Base-by-base conservation (phyloP, 2,113 vertebrate species). In the Scomber japonicus region DNA sequence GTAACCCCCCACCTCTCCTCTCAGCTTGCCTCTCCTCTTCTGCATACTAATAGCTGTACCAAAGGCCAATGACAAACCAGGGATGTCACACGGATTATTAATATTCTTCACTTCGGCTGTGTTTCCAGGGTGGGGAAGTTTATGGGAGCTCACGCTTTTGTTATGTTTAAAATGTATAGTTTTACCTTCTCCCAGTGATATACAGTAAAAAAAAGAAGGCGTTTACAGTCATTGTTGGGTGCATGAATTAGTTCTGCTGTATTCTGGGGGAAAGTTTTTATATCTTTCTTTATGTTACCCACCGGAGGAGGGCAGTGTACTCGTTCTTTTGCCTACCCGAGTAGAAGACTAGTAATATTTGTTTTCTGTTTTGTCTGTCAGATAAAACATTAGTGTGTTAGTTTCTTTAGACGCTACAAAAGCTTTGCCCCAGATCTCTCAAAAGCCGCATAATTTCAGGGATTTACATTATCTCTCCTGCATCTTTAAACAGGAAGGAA, bases 401-500 rank as follows among this genome's bases (percentile, higher is more conserved):
- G 67, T 16, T 12, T 69, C 72, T 78, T 74, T 21, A 7, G 64
- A 49, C 75, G 54, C 71, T 65, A 57, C 46, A 84, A 66, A 51
- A 75, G 51, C 19, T 80, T 78, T 76, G 50, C 11, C 61, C 21
- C 12, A 74, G 75, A 82, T 60, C 75, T 78, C 69, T 81, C 63
- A 66, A 84, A 78, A 49, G 72, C 51, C 75, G 35, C 81, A 87
- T 89, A 45, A 54, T 65, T 82, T 64, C 66, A 75, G 73, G 62
- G 79, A 75, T 81, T 60, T 85, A 40, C 35, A 9, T 7, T 40
- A 90, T 89, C 91, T 80, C 15, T 21, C 11, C 57, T 27, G 17
- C 75, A 91, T 93, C 83, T 93, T 64, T 86, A 93, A 95, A 94
- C 94, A 94, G 94, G 93, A 95, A 93, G 67, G 15, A 74, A 75